These are phyloP conservation scores for Lasioglossum marginatum DNA, from an alignment of 2,888 invertebrate genomes.

Conservation along the genomic window DNA sequence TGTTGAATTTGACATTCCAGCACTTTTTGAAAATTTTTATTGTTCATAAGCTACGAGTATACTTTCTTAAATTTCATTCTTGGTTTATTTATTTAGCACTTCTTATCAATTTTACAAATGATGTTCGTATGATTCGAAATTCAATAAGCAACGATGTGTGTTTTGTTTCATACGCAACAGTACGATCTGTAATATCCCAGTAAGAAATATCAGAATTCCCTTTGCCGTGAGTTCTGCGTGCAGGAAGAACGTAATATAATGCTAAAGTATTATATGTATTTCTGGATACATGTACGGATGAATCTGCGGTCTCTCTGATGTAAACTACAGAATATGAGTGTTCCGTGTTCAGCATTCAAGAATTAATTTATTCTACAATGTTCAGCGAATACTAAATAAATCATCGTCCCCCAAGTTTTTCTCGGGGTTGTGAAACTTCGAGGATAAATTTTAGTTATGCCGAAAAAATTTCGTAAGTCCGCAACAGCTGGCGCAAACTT, in stretches of 20 bases:
- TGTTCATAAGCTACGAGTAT: too few species aligned
- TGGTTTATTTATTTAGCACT: too few species aligned
- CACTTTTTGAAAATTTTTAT: too few species aligned
- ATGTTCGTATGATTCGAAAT: neutral
- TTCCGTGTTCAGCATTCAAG: neutral
- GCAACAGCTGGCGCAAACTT: conserved; percentile 39
- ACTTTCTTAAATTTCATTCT: too few species aligned
- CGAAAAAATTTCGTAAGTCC: conserved; percentile 25
- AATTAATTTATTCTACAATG: neutral
- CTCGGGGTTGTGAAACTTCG: neutral
- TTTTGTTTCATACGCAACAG: conserved; percentile 25
- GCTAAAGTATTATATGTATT: conserved; percentile 25
- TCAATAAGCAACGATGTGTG: neutral
- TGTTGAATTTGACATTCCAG: too few species aligned
- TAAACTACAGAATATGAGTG: too few species aligned
- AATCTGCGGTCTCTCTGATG: neutral
- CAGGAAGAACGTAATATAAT: conserved; percentile 34
- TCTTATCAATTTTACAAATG: neutral
- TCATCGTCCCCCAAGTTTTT: neutral
- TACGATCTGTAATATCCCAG: conserved; percentile 29
- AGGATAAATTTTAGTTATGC: neutral
- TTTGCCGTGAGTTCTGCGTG: conserved; percentile 31
- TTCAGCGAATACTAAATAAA: neutral
- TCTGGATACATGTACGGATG: conserved; percentile 6
- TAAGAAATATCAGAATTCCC: conserved; percentile 29